Percentiles rank a stretch among this genome's conserved stretches.
These are phyloP conservation scores for Teleogryllus oceanicus DNA, from an alignment of 2,888 invertebrate species.

Conservation along the genomic window DNA sequence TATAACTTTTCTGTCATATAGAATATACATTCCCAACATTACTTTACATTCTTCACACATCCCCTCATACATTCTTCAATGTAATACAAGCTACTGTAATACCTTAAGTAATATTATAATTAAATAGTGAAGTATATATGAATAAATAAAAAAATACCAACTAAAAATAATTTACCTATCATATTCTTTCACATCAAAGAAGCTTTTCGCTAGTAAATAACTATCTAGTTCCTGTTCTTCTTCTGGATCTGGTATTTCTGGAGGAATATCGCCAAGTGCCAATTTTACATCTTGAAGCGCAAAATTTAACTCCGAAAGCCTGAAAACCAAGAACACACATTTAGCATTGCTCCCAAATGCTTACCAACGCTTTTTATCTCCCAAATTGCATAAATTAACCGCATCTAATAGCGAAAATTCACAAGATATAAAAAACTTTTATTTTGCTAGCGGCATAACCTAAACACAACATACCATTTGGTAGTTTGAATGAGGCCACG, in stretches of 20 bases:
- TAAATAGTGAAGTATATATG: not conserved
- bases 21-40: too few species aligned
- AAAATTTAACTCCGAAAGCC: slow-evolving; percentile 77
- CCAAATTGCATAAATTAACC: not conserved
- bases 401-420: too few species aligned
- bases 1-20: too few species aligned
- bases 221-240: slow-evolving; percentile 62
- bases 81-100: too few species aligned
- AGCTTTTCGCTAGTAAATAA: slow-evolving; percentile 78
- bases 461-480: slow-evolving; percentile 61
- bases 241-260: slow-evolving; percentile 51
- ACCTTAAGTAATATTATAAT: too few species aligned
- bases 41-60: too few species aligned
- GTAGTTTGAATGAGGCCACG: slow-evolving; percentile 76
- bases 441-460: too few species aligned
- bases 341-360: not conserved
- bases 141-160: slow-evolving; percentile 21
- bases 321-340: slow-evolving; percentile 38
- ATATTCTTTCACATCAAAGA: slow-evolving; percentile 88
- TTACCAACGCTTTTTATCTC: not conserved
- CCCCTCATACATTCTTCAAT: too few species aligned
- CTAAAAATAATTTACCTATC: slow-evolving; percentile 52
- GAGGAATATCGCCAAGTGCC: slow-evolving; percentile 37
- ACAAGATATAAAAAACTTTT: too few species aligned
- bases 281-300: slow-evolving; percentile 66